A percentile compares a stretch with the other conserved stretches of the same genome.
Evolutionary conservation across 2,113 vertebrate genomes (phyloP).

Genomic region (Aspiorhynchus laticeps): DNA sequence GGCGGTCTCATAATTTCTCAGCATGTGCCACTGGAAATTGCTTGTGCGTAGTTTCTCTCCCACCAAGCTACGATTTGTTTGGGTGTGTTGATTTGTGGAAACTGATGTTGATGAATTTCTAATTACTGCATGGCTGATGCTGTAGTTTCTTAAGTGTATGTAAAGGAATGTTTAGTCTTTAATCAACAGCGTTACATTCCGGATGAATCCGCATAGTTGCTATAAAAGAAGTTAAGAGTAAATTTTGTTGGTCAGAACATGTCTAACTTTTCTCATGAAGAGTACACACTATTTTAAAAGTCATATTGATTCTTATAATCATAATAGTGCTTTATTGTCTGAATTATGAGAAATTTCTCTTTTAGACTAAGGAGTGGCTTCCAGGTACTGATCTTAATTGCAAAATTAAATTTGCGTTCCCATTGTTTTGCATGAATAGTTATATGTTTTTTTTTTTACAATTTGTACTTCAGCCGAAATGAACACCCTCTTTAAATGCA

Average conservation of each 20-base stretch:
- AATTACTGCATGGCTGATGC: conserved; percentile 65
- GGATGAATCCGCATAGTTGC: conserved; percentile 56
- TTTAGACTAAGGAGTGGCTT: not conserved
- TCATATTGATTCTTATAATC: not conserved
- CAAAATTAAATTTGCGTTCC: not conserved
- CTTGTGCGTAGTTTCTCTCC: conserved; percentile 6
- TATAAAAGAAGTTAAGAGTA: conserved; percentile 54
- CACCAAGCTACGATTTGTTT: not conserved
- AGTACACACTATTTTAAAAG: not conserved
- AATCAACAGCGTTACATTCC: conserved; percentile 70
- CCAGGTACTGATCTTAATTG: not conserved
- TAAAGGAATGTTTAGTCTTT: conserved; percentile 67
- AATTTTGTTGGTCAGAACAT: conserved; percentile 35
- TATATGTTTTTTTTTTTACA: not conserved
- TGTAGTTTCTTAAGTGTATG: conserved; percentile 68
- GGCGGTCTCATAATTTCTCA: conserved; percentile 18
- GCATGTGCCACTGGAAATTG: conserved; percentile 6
- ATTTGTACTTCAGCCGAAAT: not conserved
- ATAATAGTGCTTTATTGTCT: not conserved
- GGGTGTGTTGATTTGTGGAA: conserved; percentile 72
- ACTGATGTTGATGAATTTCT: conserved; percentile 70
- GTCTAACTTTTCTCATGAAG: conserved; percentile 27
- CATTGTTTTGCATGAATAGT: not conserved
- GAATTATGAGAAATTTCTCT: not conserved
- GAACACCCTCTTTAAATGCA: not conserved